A percentile compares a stretch with the other conserved stretches of the same genome.
Evolutionary conservation across 2,888 invertebrate genomes (phyloP).

Genomic region (Euphydryas editha): DNA sequence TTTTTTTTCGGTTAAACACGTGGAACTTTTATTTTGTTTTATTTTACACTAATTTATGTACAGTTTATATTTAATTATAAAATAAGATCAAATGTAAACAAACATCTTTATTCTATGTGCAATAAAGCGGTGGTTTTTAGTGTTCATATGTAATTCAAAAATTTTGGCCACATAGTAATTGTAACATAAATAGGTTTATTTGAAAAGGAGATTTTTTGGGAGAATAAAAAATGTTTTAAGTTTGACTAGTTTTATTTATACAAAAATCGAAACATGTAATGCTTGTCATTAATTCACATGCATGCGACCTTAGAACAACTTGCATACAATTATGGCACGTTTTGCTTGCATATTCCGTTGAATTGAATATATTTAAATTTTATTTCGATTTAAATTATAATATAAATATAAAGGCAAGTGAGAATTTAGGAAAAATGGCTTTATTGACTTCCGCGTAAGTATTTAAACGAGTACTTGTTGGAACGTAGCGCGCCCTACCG

Average conservation of each 20-base stretch:
- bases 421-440: too few relatives aligned
- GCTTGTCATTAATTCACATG: too few relatives aligned
- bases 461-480: too few relatives aligned
- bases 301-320: too few relatives aligned
- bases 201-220: not conserved
- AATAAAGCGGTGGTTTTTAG: slow-evolving; percentile 17
- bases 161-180: slow-evolving; percentile 22
- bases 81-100: slow-evolving; percentile 28
- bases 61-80: slow-evolving; percentile 16
- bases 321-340: too few relatives aligned
- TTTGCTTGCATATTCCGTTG: too few relatives aligned
- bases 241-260: slow-evolving; percentile 76
- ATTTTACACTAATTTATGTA: slow-evolving; percentile 23
- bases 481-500: too few relatives aligned
- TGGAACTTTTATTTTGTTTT: slow-evolving; percentile 10
- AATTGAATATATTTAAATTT: too few relatives aligned
- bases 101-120: slow-evolving; percentile 26
- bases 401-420: too few relatives aligned
- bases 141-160: slow-evolving; percentile 9
- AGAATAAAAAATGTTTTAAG: slow-evolving; percentile 27
- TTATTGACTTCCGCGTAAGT: too few relatives aligned
- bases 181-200: slow-evolving; percentile 5
- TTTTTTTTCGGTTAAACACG: slow-evolving; percentile 1
- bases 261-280: slow-evolving; percentile 65
- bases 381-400: too few relatives aligned